A percentile compares a stretch with the other conserved stretches of the same genome.
Evolutionary conservation across 2,888 invertebrate species (phyloP).

Genomic region (Fissipunctia ypsillon): DNA sequence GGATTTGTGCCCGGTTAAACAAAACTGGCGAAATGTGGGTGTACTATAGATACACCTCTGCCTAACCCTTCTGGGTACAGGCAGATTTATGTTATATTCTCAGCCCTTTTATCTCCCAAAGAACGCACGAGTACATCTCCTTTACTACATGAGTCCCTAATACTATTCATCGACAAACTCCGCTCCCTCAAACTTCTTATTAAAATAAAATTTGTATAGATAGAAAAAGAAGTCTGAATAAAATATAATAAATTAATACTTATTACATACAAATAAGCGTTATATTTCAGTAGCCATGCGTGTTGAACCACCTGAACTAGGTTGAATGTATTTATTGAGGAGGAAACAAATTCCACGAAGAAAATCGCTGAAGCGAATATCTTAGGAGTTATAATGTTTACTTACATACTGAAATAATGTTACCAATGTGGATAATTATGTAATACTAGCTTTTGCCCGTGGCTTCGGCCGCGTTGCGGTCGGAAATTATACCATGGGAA

Average conservation of each 20-base stretch:
- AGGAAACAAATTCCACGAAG: conserved; percentile 28
- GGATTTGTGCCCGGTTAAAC: too few species aligned
- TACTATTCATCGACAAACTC: conserved; percentile 25
- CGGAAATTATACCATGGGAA: too few species aligned
- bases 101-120: conserved; percentile 8
- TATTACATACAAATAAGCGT: conserved; percentile 37
- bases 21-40: too few species aligned
- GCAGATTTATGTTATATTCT: not conserved
- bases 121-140: conserved; percentile 36
- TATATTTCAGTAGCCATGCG: conserved; percentile 25
- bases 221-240: not conserved
- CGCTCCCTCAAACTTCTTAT: conserved; percentile 18
- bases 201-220: conserved; percentile 1
- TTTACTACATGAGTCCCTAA: not conserved
- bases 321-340: conserved; percentile 42
- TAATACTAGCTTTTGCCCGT: too few species aligned
- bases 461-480: too few species aligned
- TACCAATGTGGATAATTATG: conserved; percentile 12
- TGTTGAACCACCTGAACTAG: conserved; percentile 30
- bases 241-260: conserved; percentile 23
- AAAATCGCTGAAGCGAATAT: conserved; percentile 39
- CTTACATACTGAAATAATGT: conserved; percentile 33
- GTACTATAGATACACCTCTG: too few species aligned
- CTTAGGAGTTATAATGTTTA: conserved; percentile 43
- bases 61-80: not conserved